phyloP scores from a whole-genome alignment of 2,888 invertebrate genomes.

The Cephus nigrinus region DNA sequence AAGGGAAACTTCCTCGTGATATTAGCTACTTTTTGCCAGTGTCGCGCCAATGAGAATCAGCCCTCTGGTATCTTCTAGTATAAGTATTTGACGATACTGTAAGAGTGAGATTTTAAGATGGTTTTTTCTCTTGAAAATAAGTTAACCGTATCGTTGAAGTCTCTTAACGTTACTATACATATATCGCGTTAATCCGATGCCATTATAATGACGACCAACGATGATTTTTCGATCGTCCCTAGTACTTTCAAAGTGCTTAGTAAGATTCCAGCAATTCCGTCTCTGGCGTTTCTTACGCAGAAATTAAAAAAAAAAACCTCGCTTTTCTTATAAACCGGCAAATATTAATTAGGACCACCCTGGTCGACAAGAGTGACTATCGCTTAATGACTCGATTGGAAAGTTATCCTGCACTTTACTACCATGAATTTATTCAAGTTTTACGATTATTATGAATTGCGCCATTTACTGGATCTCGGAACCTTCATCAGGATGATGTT shows the following conservation, averaged over 20 bases:
- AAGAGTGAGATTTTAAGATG: background rate
- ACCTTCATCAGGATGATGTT: background rate
- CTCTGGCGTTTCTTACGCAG: background rate
- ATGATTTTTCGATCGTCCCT: background rate
- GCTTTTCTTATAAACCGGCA: conserved; percentile 11
- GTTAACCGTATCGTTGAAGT: conserved; percentile 33
- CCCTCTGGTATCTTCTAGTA: background rate
- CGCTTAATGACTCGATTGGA: background rate
- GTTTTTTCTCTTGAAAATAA: conserved; percentile 5
- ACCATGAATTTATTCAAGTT: background rate
- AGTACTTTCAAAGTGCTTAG: background rate
- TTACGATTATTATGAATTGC: background rate
- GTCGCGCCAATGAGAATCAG: background rate
- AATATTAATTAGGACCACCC: conserved; percentile 13
- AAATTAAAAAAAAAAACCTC: conserved; percentile 22
- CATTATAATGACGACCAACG: background rate
- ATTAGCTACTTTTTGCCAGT: conserved; percentile 7
- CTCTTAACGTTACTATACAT: conserved; percentile 32
- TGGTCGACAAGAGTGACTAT: background rate
- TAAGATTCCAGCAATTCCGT: background rate
- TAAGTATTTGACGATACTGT: background rate
- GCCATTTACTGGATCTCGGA: background rate
- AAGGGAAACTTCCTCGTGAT: background rate
- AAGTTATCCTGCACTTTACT: background rate
- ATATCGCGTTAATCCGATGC: conserved; percentile 43